Percentiles rank a stretch among this genome's conserved stretches.
Conservation (phyloP, 1,140 invertebrate species). For the Zaprionus inermis region DNA sequence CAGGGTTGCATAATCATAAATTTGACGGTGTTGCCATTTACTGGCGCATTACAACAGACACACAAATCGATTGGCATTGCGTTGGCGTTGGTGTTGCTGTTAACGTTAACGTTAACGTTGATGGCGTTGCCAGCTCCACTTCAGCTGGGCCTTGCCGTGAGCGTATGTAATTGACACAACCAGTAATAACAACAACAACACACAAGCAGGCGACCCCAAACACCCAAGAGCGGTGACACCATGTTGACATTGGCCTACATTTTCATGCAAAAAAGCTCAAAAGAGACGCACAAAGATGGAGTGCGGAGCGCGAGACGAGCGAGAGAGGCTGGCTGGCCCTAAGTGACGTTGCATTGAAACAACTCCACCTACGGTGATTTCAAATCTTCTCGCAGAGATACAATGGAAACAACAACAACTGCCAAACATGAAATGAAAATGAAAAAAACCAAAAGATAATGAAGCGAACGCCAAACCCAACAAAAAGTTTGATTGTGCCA, state of each 20-base stretch:
- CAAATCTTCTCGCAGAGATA: slow-evolving; percentile 34
- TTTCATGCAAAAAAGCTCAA: slow-evolving; percentile 68
- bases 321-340: slow-evolving; percentile 36
- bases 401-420: slow-evolving; percentile 34
- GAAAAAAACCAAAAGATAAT: slow-evolving; percentile 39
- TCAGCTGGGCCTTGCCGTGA: slow-evolving; percentile 30
- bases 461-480: slow-evolving; percentile 42
- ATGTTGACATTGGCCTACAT: slow-evolving; percentile 80
- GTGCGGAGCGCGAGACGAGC: slow-evolving; percentile 22
- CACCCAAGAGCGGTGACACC: slow-evolving; percentile 73
- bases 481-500: slow-evolving; percentile 41
- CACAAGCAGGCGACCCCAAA: slow-evolving; percentile 71
- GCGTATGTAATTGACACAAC: slow-evolving; percentile 45
- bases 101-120: neutral
- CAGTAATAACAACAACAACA: slow-evolving; percentile 42
- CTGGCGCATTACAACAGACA: slow-evolving; percentile 42
- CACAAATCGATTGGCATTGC: slow-evolving; percentile 50
- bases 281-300: slow-evolving; percentile 34
- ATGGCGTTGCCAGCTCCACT: slow-evolving; percentile 33
- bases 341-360: slow-evolving; percentile 32
- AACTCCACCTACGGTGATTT: slow-evolving; percentile 42
- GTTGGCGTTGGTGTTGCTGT: slow-evolving; percentile 28
- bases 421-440: slow-evolving; percentile 33
- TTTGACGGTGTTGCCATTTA: slow-evolving; percentile 51
- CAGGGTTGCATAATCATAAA: slow-evolving; percentile 42